phyloP scores from a whole-genome alignment of 2,888 invertebrate genomes.

The Drosophila borealis region DNA sequence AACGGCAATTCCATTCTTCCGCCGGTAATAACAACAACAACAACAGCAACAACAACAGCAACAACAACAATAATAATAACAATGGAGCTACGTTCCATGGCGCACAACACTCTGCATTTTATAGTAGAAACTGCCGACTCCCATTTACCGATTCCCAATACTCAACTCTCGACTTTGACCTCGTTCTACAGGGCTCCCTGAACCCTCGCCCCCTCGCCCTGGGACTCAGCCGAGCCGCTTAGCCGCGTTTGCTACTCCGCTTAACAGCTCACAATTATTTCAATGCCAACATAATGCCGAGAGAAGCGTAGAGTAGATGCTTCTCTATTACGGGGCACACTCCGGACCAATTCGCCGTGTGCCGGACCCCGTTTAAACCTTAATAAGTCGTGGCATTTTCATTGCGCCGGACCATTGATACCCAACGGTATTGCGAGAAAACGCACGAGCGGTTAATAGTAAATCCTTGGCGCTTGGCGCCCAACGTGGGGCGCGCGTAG shows the following conservation, averaged over 20 bases:
- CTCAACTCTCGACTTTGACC: constrained; percentile 37
- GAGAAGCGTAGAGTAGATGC: too few species aligned
- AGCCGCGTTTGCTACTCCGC: constrained; percentile 31
- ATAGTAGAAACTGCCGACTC: constrained; percentile 29
- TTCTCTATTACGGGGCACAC: constrained; percentile 8
- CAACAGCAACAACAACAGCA: constrained; percentile 40
- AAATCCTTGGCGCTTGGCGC: constrained; percentile 8
- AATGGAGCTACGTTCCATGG: constrained; percentile 33
- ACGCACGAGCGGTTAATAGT: too few species aligned
- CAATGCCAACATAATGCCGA: constrained; percentile 52
- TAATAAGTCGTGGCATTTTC: constrained; percentile 52
- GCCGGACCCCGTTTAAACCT: constrained; percentile 36
- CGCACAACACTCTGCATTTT: constrained; percentile 55
- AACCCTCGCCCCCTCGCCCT: too few species aligned
- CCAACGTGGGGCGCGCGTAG: constrained; percentile 13
- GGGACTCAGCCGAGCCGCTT: background rate
- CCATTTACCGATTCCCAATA: constrained; percentile 4
- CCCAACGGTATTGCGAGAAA: constrained; percentile 3
- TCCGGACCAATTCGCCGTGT: constrained; percentile 18
- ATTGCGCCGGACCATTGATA: constrained; percentile 36
- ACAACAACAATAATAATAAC: constrained; percentile 42
- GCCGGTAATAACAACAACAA: constrained; percentile 67
- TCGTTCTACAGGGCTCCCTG: constrained; percentile 19
- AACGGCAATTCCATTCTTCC: constrained; percentile 69
- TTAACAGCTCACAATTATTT: constrained; percentile 69